phyloP scores from a whole-genome alignment of 1,140 invertebrate genomes.

The Neodiprion lecontei region DNA sequence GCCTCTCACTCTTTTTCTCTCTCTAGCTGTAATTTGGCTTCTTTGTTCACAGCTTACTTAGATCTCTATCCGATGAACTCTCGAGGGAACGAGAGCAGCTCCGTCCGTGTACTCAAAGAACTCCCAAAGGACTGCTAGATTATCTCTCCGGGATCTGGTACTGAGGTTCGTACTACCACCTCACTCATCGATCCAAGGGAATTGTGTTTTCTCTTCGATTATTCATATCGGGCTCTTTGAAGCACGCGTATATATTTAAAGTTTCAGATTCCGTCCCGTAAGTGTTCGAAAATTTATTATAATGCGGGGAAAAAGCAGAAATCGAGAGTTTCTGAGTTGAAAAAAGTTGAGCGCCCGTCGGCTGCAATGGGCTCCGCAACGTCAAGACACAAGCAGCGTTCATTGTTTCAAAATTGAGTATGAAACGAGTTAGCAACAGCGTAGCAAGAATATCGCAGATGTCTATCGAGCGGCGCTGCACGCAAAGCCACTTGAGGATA shows the following conservation, averaged over 20 bases:
- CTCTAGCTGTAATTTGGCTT: background rate
- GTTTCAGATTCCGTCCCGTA: too few species aligned
- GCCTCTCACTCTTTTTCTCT: background rate
- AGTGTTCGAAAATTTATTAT: too few species aligned
- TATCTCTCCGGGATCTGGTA: background rate
- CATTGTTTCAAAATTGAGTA: background rate
- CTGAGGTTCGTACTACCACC: background rate
- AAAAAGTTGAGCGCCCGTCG: too few species aligned
- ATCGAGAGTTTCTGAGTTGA: too few species aligned
- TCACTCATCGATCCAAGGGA: background rate
- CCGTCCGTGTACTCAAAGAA: background rate
- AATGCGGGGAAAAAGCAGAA: too few species aligned
- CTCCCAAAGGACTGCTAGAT: background rate
- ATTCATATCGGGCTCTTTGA: background rate
- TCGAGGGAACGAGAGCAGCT: background rate
- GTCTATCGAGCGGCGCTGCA: constrained; percentile 32
- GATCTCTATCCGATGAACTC: background rate
- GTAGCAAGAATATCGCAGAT: constrained; percentile 44
- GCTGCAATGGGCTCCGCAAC: background rate
- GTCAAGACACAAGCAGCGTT: background rate
- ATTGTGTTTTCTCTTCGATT: background rate
- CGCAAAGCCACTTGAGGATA: constrained; percentile 47
- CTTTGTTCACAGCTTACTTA: constrained; percentile 4
- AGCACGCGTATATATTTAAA: background rate
- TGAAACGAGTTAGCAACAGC: background rate